phyloP scores from a whole-genome alignment of 2,797 vertebrate genomes.

The Cyclura pinguis region DNA sequence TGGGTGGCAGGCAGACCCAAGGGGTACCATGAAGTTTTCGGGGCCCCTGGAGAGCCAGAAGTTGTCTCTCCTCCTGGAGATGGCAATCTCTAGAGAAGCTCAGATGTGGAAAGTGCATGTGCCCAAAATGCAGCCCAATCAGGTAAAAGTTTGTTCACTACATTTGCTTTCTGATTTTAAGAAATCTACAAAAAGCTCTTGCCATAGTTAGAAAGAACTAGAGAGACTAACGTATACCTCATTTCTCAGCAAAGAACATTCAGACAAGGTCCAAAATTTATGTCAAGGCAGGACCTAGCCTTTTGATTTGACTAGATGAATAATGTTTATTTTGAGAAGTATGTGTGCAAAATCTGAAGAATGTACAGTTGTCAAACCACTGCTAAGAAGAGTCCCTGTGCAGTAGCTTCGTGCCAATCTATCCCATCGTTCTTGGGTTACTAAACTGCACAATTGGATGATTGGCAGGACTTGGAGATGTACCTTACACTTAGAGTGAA shows the following conservation, averaged over 20 bases:
- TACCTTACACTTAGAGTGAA: too few relatives aligned
- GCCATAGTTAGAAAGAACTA: neutral
- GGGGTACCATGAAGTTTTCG: conserved; percentile 93
- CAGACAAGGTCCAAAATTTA: neutral
- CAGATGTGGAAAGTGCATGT: conserved; percentile 93
- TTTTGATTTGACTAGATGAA: neutral
- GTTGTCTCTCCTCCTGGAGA: conserved; percentile 95
- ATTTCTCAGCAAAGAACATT: neutral
- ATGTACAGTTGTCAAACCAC: rapidly evolving
- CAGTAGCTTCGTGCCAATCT: rapidly evolving
- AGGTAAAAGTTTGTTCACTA: conserved; percentile 82
- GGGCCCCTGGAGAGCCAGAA: conserved; percentile 95
- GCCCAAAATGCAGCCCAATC: conserved; percentile 91
- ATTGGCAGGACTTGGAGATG: neutral
- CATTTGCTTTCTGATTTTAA: neutral
- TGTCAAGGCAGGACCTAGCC: neutral
- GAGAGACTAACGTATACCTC: neutral
- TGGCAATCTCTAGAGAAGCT: conserved; percentile 95
- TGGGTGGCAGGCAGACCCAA: conserved; percentile 93
- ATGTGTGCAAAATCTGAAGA: rapidly evolving
- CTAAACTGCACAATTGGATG: neutral
- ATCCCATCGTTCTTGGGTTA: neutral
- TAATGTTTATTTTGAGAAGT: neutral
- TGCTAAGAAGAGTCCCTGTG: neutral
- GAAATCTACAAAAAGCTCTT: neutral